phyloP scores from a whole-genome alignment of 2,888 invertebrate species.

The Drosophila vallismaia region DNA sequence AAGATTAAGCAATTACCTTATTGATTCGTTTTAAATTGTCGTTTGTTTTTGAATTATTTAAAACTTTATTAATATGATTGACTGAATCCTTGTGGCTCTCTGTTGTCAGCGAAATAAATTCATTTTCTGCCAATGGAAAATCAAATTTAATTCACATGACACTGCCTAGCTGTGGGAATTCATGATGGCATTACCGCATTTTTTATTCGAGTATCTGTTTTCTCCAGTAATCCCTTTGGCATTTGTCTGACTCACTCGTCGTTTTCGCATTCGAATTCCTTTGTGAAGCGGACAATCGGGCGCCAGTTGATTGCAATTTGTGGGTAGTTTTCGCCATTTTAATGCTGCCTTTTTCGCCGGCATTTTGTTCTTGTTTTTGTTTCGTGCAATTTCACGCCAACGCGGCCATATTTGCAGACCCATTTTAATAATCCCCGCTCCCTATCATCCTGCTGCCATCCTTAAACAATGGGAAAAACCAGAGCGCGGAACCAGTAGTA shows the following conservation, averaged over 20 bases:
- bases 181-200: too few relatives aligned
- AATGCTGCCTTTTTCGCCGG: constrained; percentile 6
- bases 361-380: constrained; percentile 17
- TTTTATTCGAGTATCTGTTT: neutral
- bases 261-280: constrained; percentile 4
- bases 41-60: neutral
- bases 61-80: neutral
- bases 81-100: neutral
- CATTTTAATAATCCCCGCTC: constrained; percentile 36
- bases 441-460: constrained; percentile 1
- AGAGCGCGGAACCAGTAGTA: constrained; percentile 11
- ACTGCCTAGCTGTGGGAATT: neutral
- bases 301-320: constrained; percentile 40
- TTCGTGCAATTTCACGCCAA: constrained; percentile 40
- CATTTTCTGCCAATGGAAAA: neutral
- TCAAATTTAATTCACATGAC: neutral
- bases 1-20: neutral
- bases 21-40: neutral
- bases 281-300: constrained; percentile 15
- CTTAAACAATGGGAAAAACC: constrained; percentile 26
- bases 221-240: constrained; percentile 22
- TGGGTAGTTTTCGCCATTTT: constrained; percentile 23
- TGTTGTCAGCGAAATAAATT: neutral
- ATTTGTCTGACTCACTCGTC: constrained; percentile 17
- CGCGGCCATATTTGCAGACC: constrained; percentile 37